Evolutionary conservation across 2,888 invertebrate genomes (phyloP), one percentile per base, ranked within the genome.

Genomic region (Brachyopa scutellaris): DNA sequence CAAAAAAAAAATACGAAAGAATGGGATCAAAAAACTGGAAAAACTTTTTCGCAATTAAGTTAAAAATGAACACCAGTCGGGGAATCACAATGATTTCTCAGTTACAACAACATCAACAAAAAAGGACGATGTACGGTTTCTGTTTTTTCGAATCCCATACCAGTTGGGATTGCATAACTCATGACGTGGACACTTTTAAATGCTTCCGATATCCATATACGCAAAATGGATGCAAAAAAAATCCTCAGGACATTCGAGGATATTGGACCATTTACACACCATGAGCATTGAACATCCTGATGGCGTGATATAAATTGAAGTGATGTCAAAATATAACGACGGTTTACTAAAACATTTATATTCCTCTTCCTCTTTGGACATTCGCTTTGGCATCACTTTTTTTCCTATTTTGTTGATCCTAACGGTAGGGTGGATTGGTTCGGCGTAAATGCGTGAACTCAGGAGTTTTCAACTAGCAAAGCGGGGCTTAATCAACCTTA

Each of bases 291-390:
- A 33, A 64, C 42, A 74, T 82, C 70, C 82, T 64, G 77, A 72
- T 76, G 74, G 80, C 69, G 69, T 69, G 80, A 80, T 76, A 80
- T 82, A 82, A 77, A 82, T 82, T 82, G 82, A 82, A 66, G 82
- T 53, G 66, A 77, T 77, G 82, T 82, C 82, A 82, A 82, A 82
- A 82, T 82, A 82, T 82, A 82, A 82, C 82, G 82, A 82, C 82
- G 66, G 82, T 82, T 82, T 82, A 82, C 77, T 77, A 72, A 82
- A 82, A 82, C 77, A 82, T 82, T 82, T 77, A 82, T 77, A 72
- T 77, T 61, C 51, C 59, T 72, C n/a, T n/a, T n/a, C n/a, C n/a
- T n/a, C 42, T 57, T 70, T 59, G 62, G 59, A 64, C 69, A 80
- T 42, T 62, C 29, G 55, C 21, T 49, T 62, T n/a, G 61, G 45